phyloP scores from a whole-genome alignment of 2,888 invertebrate genomes.

The Yponomeuta plumbellus region DNA sequence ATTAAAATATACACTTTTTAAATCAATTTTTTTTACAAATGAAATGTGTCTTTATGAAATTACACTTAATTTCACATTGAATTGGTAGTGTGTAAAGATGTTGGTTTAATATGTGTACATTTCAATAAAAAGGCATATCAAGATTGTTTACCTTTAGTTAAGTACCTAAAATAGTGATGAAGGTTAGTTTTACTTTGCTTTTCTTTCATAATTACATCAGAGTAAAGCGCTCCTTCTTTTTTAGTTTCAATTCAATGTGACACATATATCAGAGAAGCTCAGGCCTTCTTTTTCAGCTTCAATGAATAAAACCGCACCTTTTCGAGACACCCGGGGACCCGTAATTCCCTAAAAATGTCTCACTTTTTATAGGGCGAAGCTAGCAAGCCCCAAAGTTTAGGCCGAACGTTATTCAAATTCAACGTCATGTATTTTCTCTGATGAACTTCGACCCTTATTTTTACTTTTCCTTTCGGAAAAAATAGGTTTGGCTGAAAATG shows the following conservation, averaged over 20 bases:
- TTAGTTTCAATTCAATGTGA: not conserved
- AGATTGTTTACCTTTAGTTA: too few relatives aligned
- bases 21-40: too few relatives aligned
- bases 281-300: not conserved
- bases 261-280: not conserved
- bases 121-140: too few relatives aligned
- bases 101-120: too few relatives aligned
- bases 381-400: not conserved
- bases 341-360: not conserved
- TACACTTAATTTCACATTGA: too few relatives aligned
- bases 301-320: not conserved
- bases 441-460: slow-evolving; percentile 6
- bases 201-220: too few relatives aligned
- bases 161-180: too few relatives aligned
- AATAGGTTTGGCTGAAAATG: not conserved
- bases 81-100: too few relatives aligned
- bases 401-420: slow-evolving; percentile 11
- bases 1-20: too few relatives aligned
- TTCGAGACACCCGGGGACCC: not conserved
- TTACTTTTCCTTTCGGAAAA: not conserved
- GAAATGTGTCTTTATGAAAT: too few relatives aligned
- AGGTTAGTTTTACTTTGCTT: too few relatives aligned
- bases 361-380: not conserved
- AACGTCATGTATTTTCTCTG: not conserved
- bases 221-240: too few relatives aligned